Conservation (phyloP, 2,797 vertebrate genomes). For the Lepilemur septentrionalis region DNA sequence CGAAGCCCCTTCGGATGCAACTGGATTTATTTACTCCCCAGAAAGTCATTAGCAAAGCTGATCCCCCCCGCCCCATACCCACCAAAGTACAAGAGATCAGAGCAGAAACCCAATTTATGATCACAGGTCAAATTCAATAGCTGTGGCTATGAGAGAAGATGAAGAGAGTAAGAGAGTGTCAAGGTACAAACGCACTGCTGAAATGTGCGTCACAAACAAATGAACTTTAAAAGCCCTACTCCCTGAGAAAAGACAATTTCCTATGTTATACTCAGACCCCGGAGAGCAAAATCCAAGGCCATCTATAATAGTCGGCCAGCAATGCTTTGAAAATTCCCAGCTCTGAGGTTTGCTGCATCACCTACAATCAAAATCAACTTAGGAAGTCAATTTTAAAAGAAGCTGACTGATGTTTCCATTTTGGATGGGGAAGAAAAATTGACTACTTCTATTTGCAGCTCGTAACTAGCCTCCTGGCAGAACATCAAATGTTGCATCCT, state of each 20-base stretch:
- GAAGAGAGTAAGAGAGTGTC: background rate
- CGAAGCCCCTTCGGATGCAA: background rate
- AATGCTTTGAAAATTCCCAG: background rate
- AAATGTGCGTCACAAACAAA: conserved; percentile 20
- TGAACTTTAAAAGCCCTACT: background rate
- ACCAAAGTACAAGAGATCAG: background rate
- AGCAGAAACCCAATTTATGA: background rate
- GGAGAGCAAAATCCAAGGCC: conserved; percentile 26
- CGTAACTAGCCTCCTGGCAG: background rate
- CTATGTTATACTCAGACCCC: background rate
- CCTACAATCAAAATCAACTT: conserved; percentile 28
- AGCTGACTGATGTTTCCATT: conserved; percentile 10
- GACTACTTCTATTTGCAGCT: background rate
- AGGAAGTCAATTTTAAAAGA: conserved; percentile 42
- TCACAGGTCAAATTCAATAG: background rate
- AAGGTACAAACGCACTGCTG: background rate
- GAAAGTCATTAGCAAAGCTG: background rate
- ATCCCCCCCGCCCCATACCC: background rate
- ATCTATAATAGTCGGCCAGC: background rate
- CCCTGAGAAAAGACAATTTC: conserved; percentile 2
- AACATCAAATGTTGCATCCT: background rate
- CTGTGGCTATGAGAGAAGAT: background rate
- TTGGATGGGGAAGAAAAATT: background rate
- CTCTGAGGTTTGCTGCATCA: background rate
- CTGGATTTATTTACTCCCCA: background rate